Conservation (phyloP, 2,888 invertebrate species). For the Emesis furor region DNA sequence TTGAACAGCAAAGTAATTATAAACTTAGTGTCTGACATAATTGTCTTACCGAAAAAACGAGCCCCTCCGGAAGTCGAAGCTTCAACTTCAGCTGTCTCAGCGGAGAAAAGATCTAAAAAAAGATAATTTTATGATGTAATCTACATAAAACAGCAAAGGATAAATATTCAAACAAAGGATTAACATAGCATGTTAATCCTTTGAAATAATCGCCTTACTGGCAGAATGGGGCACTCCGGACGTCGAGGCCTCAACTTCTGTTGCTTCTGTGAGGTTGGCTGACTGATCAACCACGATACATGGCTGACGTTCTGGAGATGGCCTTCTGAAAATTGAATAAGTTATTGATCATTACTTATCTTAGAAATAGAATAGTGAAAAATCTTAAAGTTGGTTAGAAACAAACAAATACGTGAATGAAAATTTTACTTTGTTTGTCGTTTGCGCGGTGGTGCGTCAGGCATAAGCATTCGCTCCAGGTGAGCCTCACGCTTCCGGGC, state of each 20-base stretch:
- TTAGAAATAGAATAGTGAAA: not conserved
- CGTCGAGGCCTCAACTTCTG: not conserved
- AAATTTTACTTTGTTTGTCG: too few species aligned
- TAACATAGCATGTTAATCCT: too few species aligned
- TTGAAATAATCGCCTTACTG: not conserved
- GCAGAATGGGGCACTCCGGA: not conserved
- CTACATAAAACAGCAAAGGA: not conserved
- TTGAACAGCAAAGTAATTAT: not conserved
- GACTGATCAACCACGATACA: not conserved
- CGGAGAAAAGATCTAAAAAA: not conserved
- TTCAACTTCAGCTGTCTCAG: not conserved
- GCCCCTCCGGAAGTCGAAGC: not conserved
- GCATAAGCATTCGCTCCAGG: too few species aligned
- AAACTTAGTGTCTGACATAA: not conserved
- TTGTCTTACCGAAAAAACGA: not conserved
- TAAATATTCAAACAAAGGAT: too few species aligned
- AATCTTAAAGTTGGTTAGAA: not conserved
- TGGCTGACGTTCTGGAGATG: not conserved
- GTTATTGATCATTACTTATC: not conserved
- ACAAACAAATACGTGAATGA: too few species aligned
- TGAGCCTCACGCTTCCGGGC: too few species aligned
- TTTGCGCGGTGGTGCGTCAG: too few species aligned
- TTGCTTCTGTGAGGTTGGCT: too few species aligned
- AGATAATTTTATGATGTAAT: not conserved
- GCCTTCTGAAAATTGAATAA: not conserved